Base-by-base conservation (phyloP, 2,113 vertebrate genomes). In the Callaeas wilsoni region DNA sequence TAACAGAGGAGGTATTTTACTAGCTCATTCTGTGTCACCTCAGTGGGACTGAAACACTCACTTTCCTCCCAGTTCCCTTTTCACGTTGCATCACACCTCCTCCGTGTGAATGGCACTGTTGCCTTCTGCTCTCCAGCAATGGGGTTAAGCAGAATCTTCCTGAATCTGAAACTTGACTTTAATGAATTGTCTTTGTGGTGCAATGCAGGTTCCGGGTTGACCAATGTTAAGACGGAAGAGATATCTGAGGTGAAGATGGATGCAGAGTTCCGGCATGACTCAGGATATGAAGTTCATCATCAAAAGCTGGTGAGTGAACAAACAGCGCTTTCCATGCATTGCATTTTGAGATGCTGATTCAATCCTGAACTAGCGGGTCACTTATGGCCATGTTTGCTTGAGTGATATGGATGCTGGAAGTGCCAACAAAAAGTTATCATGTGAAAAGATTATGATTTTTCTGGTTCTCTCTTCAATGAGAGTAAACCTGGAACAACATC, bases 281-380 rank as follows among this genome's bases (percentile, higher is more conserved):
- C 99, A 7, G 99, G 99, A 49, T 99, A 99, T 14, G 99, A 99
- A 97, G 99, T 99, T 81, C 99, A 99, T 97, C 99, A 99, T 97
- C 99, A 99, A 95, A 99, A 99, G 97, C 97, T 99, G 98, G 99
- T 99, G 96, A 79, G 97, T 90, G 39, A 65, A 44, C 21, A 42
- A 20, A 19, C 16, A 29, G 21, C 9, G 33, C 30, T 89, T 86
- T 91, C 56, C 83, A 19, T 8, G 0, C 0, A 0, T n/a, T 42
- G 52, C 1, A 0, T 41, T 68, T 57, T 27, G 46, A 84, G 69
- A n/a, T 49, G 52, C 33, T 63, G 64, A 44, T 74, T 79, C 35
- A 33, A 0, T 62, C 42, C 30, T 35, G 33, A 89, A 7, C 22
- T 73, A 32, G 17, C 25, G 44, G 70, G 25, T 50, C 37, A 56